Base-by-base conservation (phyloP, 2,113 vertebrate species). In the Sphaerodactylus townsendi region DNA sequence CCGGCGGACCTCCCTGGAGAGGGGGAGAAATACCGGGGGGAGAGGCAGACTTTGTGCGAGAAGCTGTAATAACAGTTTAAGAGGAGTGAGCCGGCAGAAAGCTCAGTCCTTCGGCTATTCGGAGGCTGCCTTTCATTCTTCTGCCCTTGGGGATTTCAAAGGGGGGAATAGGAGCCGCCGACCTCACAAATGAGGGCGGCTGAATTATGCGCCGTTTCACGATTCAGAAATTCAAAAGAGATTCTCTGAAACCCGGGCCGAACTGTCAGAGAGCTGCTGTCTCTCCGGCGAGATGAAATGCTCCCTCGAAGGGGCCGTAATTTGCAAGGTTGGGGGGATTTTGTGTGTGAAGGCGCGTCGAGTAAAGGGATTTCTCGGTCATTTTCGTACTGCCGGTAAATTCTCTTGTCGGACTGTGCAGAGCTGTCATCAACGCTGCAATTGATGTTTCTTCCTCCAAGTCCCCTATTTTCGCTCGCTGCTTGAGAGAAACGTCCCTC, bases 361-460 rank as follows among this genome's bases (percentile, higher is more conserved):
- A 79, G 77, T 82, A 87, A 91, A 91, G 71, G 82, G 68, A 35
- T 21, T 10, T 70, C 13, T 50, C 48, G 10, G 48, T 50, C 7
- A 50, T 15, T 15, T 50, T 50, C 13, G 48, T 50, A 50, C 44
- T 9, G 9, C 44, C 44, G 44, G 44, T 5, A 44, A 44, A 44
- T 11, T 50, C 48, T 50, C 10, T 50, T 50, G 4, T 4, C 30
- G 62, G 10, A 21, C 62, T 37, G n/a, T 11, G 10, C 78, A 79
- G 79, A 73, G 78, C 86, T 81, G 79, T 46, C 50, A 79, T 86
- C 59, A 77, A 87, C 91, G 88, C 90, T 83, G 86, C 91, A 79
- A 82, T 85, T 65, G 85, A 82, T 90, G 70, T 92, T 93, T 93
- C 83, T 85, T 92, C 91, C 85, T 50, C 73, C 81, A 92, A 11